phyloP scores from a whole-genome alignment of 2,888 invertebrate genomes.

The Macaria liturata region DNA sequence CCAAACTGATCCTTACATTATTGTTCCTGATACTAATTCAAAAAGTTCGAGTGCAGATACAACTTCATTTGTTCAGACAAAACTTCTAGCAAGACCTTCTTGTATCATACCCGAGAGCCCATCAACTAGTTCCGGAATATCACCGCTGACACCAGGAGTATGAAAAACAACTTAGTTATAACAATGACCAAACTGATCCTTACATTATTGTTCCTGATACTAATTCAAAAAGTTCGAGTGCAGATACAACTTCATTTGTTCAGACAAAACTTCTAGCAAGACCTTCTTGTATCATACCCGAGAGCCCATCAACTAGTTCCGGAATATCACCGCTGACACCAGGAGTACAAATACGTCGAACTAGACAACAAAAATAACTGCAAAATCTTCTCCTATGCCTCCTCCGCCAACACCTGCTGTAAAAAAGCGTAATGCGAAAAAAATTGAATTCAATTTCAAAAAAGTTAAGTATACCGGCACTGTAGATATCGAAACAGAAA shows the following conservation, averaged over 20 bases:
- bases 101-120: not conserved
- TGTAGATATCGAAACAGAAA: slow-evolving; percentile 2
- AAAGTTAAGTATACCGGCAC: slow-evolving; percentile 5
- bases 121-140: not conserved
- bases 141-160: slow-evolving; percentile 1
- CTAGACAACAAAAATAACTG: not conserved
- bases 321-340: slow-evolving; percentile 1
- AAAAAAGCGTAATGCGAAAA: not conserved
- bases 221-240: not conserved
- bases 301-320: not conserved
- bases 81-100: not conserved
- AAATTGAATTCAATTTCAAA: not conserved
- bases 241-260: slow-evolving; percentile 1
- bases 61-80: not conserved
- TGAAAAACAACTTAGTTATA: no score
- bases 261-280: not conserved
- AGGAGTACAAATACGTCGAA: not conserved
- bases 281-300: slow-evolving; percentile 1
- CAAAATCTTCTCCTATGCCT: not conserved
- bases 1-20: not conserved
- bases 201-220: no score
- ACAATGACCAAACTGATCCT: no score
- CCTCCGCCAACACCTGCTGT: not conserved
- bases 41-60: not conserved
- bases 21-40: not conserved